Conservation (phyloP, 2,888 invertebrate genomes). For the Hesperia comma region DNA sequence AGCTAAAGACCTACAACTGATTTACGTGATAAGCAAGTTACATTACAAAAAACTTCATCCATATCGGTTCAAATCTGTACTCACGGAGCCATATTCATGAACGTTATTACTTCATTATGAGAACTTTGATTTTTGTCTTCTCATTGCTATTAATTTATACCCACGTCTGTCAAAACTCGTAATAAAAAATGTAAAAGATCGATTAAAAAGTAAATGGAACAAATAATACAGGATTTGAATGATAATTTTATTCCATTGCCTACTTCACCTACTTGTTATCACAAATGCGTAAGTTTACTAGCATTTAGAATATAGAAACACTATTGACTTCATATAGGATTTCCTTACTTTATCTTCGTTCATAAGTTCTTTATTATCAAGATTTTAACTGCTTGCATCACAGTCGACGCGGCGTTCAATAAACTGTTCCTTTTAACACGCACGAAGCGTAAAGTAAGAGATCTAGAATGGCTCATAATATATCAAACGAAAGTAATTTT, state of each 20-base stretch:
- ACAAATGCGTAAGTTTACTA: too few relatives aligned
- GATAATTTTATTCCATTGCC: slow-evolving; percentile 7
- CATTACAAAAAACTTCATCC: neutral
- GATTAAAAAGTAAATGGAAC: slow-evolving; percentile 37
- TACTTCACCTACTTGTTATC: too few relatives aligned
- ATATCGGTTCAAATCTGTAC: neutral
- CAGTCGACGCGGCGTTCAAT: neutral
- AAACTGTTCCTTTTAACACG: neutral
- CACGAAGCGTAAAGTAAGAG: slow-evolving; percentile 2
- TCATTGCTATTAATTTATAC: slow-evolving; percentile 50
- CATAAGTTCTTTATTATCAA: neutral
- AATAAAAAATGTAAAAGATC: slow-evolving; percentile 32
- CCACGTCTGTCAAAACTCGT: slow-evolving; percentile 40
- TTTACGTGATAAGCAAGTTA: neutral
- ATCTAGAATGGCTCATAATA: slow-evolving; percentile 11
- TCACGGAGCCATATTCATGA: slow-evolving; percentile 13
- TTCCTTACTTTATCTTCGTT: too few relatives aligned
- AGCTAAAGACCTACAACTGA: neutral
- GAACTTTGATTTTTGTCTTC: slow-evolving; percentile 39
- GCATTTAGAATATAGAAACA: too few relatives aligned
- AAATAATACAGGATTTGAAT: slow-evolving; percentile 27
- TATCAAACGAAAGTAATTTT: slow-evolving; percentile 39
- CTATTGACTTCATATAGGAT: too few relatives aligned
- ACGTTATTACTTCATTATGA: slow-evolving; percentile 29
- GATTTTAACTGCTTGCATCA: neutral